Base-by-base conservation (phyloP, 2,888 invertebrate genomes). In the Elysia crispata region DNA sequence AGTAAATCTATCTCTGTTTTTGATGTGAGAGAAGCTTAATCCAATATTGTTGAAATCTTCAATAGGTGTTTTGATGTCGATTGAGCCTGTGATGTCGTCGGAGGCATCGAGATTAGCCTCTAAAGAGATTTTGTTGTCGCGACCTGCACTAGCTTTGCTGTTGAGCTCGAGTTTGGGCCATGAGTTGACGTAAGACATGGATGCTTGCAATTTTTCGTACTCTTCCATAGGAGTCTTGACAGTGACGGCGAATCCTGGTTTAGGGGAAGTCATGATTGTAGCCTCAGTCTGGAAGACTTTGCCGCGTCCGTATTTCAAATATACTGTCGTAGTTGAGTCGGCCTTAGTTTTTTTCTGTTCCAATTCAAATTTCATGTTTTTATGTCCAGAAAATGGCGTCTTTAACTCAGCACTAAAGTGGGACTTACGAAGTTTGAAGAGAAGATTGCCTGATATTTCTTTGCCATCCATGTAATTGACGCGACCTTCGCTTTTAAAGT, bases 1-100 rank as follows among this genome's bases (percentile, higher is more conserved):
- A 25, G 28, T 72, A 64, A 83, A 83, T 1, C 67, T 64, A 20
- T 77, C 31, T 0, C 49, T 15, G 54, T 70, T 57, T 5, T 82
- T 82, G 8, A 76, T 73, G 70, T 81, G 81, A 15, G 54, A 57
- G 73, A 83, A 77, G 28, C 70, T 77, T 18, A 73, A 70, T 15
- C 81, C 82, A n/a, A 82, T 25, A 28, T 77, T 76, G 11, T 20
- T 77, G 80, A 70, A 78, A 50, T 57, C 60, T 3, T 76, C 28
- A 23, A 76, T 67, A 8, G 82, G 77, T 11, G 79, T 79, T 20
- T 18, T 79, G 33, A 83, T 50, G n/a, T 31, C 78, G 33, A 83
- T 18, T 33, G 41, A 77, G 23, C 75, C 78, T n/a, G 67, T 23
- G 6, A 81, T 31, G 30, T 78, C 72, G 25, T 70, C 60, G 23